These are phyloP conservation scores for Metallyticus violacea DNA, from an alignment of 2,888 invertebrate genomes.

Conservation along the genomic window DNA sequence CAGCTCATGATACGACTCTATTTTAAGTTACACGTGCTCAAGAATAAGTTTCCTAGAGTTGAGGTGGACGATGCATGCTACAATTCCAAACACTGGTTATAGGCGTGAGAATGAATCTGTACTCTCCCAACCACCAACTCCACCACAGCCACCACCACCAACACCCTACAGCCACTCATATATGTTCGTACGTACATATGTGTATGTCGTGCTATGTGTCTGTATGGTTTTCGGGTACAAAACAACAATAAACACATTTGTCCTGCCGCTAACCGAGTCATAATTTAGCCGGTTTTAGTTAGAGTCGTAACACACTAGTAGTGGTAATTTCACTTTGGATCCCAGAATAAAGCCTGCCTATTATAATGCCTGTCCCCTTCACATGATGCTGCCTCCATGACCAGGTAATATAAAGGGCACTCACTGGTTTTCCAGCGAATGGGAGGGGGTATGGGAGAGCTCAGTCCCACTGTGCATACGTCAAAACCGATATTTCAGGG, in stretches of 20 bases:
- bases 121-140: not conserved
- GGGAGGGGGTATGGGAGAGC: not conserved
- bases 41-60: not conserved
- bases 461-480: not conserved
- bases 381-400: not conserved
- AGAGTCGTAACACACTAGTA: conserved; percentile 1
- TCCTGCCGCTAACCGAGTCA: conserved; percentile 13
- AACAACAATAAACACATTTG: conserved; percentile 18
- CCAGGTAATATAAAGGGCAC: conserved; percentile 9
- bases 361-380: conserved; percentile 1
- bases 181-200: not conserved
- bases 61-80: not conserved
- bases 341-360: conserved; percentile 16
- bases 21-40: no score
- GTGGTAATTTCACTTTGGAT: conserved; percentile 17
- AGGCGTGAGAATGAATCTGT: not conserved
- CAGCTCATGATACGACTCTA: no score
- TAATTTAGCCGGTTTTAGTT: conserved; percentile 13
- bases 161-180: not conserved
- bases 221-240: conserved; percentile 3
- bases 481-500: not conserved
- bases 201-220: no score
- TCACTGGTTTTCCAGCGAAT: not conserved
- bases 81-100: conserved; percentile 1
- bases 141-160: not conserved